Evolutionary conservation across 2,113 vertebrate species (phyloP).

Genomic region (Symphodus melops): DNA sequence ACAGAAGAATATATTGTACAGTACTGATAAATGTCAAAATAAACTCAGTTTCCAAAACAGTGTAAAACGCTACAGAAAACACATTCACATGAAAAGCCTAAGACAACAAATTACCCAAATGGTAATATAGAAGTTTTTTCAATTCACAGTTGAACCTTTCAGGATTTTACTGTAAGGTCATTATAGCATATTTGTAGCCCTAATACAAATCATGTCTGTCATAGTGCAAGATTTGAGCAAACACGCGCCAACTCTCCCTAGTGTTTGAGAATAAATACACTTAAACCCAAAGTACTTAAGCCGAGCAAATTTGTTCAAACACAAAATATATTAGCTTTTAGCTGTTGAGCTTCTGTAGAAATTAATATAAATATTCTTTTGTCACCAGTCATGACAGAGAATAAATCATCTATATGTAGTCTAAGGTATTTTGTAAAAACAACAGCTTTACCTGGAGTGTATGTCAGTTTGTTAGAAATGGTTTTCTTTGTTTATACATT

Average conservation of each 20-base stretch:
- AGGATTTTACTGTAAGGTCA: neutral
- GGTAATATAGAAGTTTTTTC: neutral
- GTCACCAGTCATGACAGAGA: neutral
- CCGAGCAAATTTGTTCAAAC: neutral
- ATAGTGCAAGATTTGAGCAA: neutral
- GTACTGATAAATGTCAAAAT: neutral
- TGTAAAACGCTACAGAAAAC: neutral
- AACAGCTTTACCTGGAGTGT: neutral
- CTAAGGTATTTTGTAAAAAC: neutral
- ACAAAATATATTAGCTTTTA: neutral
- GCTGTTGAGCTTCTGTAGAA: constrained; percentile 17
- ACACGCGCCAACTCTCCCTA: neutral
- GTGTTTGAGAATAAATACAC: too few species aligned
- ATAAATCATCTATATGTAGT: neutral
- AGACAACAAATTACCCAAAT: neutral
- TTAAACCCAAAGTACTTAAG: too few species aligned
- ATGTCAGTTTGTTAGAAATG: too few species aligned
- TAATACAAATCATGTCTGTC: too few species aligned
- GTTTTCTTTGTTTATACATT: too few species aligned
- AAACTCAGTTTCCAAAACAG: too few species aligned
- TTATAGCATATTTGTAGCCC: neutral
- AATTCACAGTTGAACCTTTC: neutral
- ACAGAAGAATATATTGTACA: neutral
- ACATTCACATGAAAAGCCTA: neutral
- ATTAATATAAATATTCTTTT: neutral